These are phyloP conservation scores for Xestia sexstrigata DNA, from an alignment of 2,888 invertebrate genomes.

Conservation along the genomic window DNA sequence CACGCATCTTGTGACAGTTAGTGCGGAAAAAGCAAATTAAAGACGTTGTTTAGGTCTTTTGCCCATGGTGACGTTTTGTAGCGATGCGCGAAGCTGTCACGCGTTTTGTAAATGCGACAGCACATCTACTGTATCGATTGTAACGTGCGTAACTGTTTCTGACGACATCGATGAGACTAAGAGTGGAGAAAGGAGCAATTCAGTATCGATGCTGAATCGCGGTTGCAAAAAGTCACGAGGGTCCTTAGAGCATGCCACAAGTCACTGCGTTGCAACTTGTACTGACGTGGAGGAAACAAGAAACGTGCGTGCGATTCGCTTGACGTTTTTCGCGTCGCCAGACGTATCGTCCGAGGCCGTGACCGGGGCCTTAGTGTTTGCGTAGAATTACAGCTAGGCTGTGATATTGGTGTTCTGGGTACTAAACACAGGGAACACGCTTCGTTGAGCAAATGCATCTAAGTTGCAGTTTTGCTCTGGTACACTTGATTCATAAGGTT, in stretches of 20 bases:
- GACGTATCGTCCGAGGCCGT: not conserved
- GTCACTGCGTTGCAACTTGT: not conserved
- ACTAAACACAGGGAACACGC: slow-evolving; percentile 22
- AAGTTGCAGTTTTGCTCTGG: slow-evolving; percentile 25
- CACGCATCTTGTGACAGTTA: not conserved
- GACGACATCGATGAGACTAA: not conserved
- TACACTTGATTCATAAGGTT: slow-evolving; percentile 3
- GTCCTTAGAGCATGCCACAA: not conserved
- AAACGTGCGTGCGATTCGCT: not conserved
- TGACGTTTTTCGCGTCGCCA: not conserved
- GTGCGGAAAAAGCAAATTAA: not conserved
- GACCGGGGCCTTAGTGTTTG: slow-evolving; percentile 16
- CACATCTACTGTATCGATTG: not conserved
- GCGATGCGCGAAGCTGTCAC: not conserved
- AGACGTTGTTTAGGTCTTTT: not conserved
- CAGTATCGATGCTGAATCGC: not conserved
- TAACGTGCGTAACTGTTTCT: not conserved
- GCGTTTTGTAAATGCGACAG: not conserved
- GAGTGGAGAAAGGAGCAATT: not conserved
- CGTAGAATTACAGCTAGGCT: slow-evolving; percentile 29
- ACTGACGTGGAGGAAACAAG: no score
- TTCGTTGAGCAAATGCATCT: slow-evolving; percentile 23
- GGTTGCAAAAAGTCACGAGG: not conserved
- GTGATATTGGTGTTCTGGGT: slow-evolving; percentile 21
- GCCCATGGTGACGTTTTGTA: not conserved